These are phyloP conservation scores for Macrotrachela quadricornifera DNA, from an alignment of 1,140 invertebrate genomes.

Conservation along the genomic window DNA sequence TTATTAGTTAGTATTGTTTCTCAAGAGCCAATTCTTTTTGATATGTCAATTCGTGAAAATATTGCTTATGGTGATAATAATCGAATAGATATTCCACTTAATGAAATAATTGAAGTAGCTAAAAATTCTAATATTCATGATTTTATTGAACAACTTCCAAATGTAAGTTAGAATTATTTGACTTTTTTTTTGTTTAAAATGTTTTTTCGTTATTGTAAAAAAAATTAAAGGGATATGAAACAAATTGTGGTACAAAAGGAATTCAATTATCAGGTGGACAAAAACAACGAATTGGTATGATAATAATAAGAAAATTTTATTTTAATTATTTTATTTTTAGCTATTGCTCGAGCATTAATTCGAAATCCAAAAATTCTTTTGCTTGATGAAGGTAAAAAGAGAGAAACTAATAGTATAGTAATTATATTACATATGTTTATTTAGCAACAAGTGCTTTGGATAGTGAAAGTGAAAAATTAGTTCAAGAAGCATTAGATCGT, in stretches of 20 bases:
- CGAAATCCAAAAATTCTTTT: constrained; percentile 50
- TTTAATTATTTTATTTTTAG: too few species aligned
- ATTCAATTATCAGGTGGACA: constrained; percentile 25
- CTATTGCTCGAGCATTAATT: constrained; percentile 22
- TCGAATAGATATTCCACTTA: constrained; percentile 34
- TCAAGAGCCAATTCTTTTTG: constrained; percentile 92
- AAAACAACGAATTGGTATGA: constrained; percentile 18
- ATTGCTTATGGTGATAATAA: constrained; percentile 66
- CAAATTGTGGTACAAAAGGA: constrained; percentile 22
- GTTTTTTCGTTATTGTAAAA: constrained; percentile 25
- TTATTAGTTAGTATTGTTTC: constrained; percentile 71
- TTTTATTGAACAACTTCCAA: constrained; percentile 42
- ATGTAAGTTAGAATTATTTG: constrained; percentile 14
- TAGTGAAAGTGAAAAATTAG: constrained; percentile 27
- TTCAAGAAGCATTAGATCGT: constrained; percentile 20
- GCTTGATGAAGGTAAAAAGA: constrained; percentile 42
- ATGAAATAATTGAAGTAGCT: constrained; percentile 55
- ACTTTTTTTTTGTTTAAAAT: too few species aligned
- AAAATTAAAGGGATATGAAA: constrained; percentile 21
- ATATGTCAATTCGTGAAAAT: constrained; percentile 82
- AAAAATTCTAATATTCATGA: constrained; percentile 62
- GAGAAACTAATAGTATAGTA: too few species aligned
- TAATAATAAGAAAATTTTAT: too few species aligned
- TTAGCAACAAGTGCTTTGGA: constrained; percentile 26
- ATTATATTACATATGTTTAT: too few species aligned